These are phyloP conservation scores for Centropus unirufus DNA, from an alignment of 2,113 vertebrate genomes.

Conservation along the genomic window DNA sequence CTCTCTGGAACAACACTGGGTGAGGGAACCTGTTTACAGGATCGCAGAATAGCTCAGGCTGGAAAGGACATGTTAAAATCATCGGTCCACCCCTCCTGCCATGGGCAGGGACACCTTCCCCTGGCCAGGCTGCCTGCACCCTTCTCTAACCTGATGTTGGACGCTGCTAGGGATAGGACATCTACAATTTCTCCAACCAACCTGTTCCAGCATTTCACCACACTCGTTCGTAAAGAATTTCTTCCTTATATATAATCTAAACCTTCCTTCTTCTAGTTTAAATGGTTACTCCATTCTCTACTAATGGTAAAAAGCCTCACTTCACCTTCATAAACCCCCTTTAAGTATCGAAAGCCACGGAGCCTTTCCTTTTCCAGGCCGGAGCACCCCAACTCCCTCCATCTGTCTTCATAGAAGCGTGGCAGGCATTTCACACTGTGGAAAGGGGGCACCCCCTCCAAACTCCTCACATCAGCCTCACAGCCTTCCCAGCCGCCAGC, in stretches of 20 bases:
- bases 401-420: rapidly evolving
- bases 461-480: neutral
- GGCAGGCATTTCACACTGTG: neutral
- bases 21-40: neutral
- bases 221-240: neutral
- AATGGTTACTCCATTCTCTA: too few relatives aligned
- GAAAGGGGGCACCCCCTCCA: neutral
- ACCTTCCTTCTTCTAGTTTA: neutral
- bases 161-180: neutral
- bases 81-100: neutral
- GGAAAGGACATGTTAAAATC: neutral
- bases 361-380: neutral
- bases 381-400: neutral
- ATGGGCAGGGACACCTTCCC: neutral
- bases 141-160: rapidly evolving
- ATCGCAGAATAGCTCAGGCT: neutral
- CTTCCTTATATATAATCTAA: neutral
- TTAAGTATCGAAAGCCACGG: rapidly evolving
- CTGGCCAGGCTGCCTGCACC: neutral
- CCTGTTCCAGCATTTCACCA: neutral
- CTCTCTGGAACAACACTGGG: neutral
- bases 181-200: neutral
- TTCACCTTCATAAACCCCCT: neutral
- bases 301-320: neutral
- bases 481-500: neutral